Conservation (phyloP, 2,888 invertebrate genomes). For the Agonum fuliginosum region DNA sequence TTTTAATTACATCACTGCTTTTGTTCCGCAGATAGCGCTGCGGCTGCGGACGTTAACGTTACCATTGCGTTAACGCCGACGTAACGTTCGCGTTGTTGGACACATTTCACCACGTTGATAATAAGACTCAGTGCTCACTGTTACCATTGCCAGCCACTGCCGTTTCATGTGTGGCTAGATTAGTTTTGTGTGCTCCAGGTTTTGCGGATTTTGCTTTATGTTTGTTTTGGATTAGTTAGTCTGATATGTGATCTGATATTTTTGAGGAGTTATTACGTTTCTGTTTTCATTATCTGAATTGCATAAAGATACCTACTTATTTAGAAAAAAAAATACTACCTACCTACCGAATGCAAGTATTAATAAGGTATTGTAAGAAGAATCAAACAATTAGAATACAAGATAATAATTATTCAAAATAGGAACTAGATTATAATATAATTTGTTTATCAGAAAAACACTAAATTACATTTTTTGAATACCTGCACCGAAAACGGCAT, state of each 20-base stretch:
- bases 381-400: too few species aligned
- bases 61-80: constrained; percentile 14
- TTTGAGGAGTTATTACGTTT: not conserved
- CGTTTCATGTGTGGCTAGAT: constrained; percentile 23
- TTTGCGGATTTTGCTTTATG: constrained; percentile 43
- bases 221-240: constrained; percentile 17
- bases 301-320: too few species aligned
- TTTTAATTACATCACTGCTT: constrained; percentile 67
- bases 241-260: constrained; percentile 22
- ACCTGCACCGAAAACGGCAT: too few species aligned
- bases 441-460: too few species aligned
- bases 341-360: too few species aligned
- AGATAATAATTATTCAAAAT: too few species aligned
- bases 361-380: too few species aligned
- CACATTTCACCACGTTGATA: constrained; percentile 47
- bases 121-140: constrained; percentile 37
- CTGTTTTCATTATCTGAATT: too few species aligned
- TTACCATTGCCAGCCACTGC: not conserved
- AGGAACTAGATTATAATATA: too few species aligned
- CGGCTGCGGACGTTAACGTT: constrained; percentile 40
- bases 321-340: too few species aligned
- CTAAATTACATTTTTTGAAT: too few species aligned
- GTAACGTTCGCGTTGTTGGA: constrained; percentile 44
- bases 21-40: constrained; percentile 63
- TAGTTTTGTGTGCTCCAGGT: constrained; percentile 31